Evolutionary conservation across 2,113 vertebrate genomes (phyloP).

Genomic region (Bujurquina vittata): DNA sequence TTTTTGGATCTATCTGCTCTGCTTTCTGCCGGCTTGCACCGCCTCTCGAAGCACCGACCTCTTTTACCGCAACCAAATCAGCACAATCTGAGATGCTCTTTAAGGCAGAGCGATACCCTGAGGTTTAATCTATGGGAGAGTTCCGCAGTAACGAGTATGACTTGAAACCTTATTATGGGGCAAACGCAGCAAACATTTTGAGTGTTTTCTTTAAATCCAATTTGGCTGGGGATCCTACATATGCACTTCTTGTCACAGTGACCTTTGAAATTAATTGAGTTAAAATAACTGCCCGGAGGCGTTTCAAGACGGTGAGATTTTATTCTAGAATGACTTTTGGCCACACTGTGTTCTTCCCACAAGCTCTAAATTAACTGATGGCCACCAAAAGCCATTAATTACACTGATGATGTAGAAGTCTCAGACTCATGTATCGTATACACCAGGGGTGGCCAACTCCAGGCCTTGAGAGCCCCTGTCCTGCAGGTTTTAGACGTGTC

Average conservation of each 20-base stretch:
- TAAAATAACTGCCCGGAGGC: too few relatives aligned
- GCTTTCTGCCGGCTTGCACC: not conserved
- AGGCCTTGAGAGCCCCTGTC: too few relatives aligned
- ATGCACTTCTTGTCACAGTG: not conserved
- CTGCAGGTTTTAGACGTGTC: too few relatives aligned
- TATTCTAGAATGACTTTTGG: too few relatives aligned
- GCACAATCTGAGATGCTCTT: not conserved
- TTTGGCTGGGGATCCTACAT: not conserved
- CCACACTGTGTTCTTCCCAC: too few relatives aligned
- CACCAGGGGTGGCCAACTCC: too few relatives aligned
- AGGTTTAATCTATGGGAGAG: not conserved
- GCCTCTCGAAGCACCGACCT: not conserved
- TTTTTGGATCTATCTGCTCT: not conserved
- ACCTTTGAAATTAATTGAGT: not conserved
- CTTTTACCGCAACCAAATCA: accelerated
- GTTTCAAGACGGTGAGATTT: too few relatives aligned
- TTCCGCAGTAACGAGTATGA: not conserved
- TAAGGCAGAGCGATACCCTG: accelerated
- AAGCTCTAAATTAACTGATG: too few relatives aligned
- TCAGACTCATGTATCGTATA: too few relatives aligned
- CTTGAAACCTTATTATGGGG: accelerated
- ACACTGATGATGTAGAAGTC: too few relatives aligned
- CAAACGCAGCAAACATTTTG: not conserved
- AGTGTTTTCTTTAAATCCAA: not conserved
- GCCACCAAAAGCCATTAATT: too few relatives aligned